These are phyloP conservation scores for Anoplius nigerrimus DNA, from an alignment of 2,888 invertebrate species.

Conservation along the genomic window DNA sequence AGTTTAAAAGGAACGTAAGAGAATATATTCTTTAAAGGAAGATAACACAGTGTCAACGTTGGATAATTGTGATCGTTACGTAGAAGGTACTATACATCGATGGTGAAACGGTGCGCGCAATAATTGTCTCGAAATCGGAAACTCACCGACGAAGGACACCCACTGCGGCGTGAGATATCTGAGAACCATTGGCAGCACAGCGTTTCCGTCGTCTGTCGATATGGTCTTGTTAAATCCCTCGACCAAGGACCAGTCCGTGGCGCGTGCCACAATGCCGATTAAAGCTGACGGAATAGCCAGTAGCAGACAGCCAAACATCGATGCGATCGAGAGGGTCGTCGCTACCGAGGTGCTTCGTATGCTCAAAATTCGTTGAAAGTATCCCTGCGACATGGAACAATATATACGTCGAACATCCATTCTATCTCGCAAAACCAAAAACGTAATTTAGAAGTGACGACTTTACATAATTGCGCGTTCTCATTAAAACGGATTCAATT, in stretches of 20 bases:
- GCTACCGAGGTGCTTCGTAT: conserved; percentile 80
- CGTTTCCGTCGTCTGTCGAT: conserved; percentile 75
- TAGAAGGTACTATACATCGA: too few relatives aligned
- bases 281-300: conserved; percentile 81
- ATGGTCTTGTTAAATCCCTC: conserved; percentile 67
- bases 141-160: conserved; percentile 79
- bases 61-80: too few relatives aligned
- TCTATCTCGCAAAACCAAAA: background rate
- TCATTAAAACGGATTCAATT: too few relatives aligned
- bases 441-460: too few relatives aligned
- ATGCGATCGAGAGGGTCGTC: conserved; percentile 80
- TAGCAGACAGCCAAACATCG: conserved; percentile 80
- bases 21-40: too few relatives aligned
- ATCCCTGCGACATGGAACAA: conserved; percentile 73
- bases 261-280: conserved; percentile 81
- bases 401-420: background rate
- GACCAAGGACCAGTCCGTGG: conserved; percentile 78
- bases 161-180: conserved; percentile 77
- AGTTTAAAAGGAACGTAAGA: too few relatives aligned
- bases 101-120: background rate
- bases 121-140: background rate
- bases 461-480: too few relatives aligned
- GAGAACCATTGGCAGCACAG: conserved; percentile 81
- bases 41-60: too few relatives aligned
- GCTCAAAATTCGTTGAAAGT: conserved; percentile 83